Percentiles rank a stretch among this genome's conserved stretches.
Evolutionary conservation across 2,888 invertebrate genomes (phyloP).

Genomic region (Ornithoptera alexandrae): DNA sequence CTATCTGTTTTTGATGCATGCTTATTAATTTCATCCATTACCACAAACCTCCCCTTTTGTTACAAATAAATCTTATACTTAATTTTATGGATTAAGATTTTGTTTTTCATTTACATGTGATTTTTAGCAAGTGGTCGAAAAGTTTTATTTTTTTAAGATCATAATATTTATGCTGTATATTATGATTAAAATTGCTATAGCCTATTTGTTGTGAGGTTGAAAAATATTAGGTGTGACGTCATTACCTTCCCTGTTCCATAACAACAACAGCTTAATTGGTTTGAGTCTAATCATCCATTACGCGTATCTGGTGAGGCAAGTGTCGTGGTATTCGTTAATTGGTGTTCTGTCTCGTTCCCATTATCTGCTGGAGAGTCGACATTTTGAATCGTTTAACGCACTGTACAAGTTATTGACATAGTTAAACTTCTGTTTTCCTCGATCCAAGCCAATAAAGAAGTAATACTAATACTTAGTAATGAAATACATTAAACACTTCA

Average conservation of each 20-base stretch:
- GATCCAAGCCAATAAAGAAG: background rate
- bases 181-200: no score
- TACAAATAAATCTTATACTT: no score
- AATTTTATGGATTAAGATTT: no score
- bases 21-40: no score
- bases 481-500: background rate
- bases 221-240: constrained; percentile 39
- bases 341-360: constrained; percentile 53
- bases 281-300: constrained; percentile 61
- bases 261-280: constrained; percentile 61
- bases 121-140: no score
- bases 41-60: no score
- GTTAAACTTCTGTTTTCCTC: constrained; percentile 17
- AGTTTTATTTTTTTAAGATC: no score
- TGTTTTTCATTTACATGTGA: no score
- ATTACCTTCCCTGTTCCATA: constrained; percentile 42
- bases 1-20: no score
- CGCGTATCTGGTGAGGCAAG: constrained; percentile 54
- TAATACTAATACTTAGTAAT: background rate
- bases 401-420: constrained; percentile 18
- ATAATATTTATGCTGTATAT: no score
- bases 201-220: background rate
- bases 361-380: constrained; percentile 48
- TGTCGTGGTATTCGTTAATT: constrained; percentile 67
- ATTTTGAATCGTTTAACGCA: constrained; percentile 15